phyloP scores from a whole-genome alignment of 2,888 invertebrate genomes.

The Coecobrya sp. region DNA sequence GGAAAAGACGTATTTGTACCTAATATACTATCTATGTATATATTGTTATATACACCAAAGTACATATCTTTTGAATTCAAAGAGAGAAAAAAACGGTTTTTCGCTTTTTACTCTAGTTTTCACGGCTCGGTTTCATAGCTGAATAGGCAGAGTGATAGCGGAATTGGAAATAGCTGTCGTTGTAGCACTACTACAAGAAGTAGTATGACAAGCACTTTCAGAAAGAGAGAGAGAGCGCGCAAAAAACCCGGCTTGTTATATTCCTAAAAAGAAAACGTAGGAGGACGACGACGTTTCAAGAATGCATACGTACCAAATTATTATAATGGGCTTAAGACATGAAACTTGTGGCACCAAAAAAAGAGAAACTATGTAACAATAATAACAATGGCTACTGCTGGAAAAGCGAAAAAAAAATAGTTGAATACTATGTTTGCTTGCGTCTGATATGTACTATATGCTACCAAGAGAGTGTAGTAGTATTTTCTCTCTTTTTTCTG shows the following conservation, averaged over 20 bases:
- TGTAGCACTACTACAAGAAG: conserved; percentile 2
- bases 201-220: conserved; percentile 58
- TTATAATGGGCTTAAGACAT: conserved; percentile 77
- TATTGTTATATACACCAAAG: not conserved
- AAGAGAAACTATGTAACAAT: conserved; percentile 26
- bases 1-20: not conserved
- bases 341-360: conserved; percentile 70
- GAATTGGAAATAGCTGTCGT: conserved; percentile 69
- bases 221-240: not conserved
- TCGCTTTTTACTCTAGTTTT: not conserved
- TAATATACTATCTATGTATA: not conserved
- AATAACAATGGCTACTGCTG: conserved; percentile 11
- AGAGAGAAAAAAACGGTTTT: not conserved
- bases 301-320: conserved; percentile 76
- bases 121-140: not conserved
- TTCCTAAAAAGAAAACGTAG: not conserved
- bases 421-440: not conserved
- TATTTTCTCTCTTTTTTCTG: conserved; percentile 1
- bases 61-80: not conserved
- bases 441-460: not conserved
- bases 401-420: conserved; percentile 19
- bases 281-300: conserved; percentile 36
- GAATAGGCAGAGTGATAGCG: conserved; percentile 12
- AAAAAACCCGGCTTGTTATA: conserved; percentile 50
- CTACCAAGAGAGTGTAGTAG: not conserved